Percentiles rank a stretch among this genome's conserved stretches.
Conservation (phyloP, 2,797 vertebrate genomes). For the Perodicticus potto region DNA sequence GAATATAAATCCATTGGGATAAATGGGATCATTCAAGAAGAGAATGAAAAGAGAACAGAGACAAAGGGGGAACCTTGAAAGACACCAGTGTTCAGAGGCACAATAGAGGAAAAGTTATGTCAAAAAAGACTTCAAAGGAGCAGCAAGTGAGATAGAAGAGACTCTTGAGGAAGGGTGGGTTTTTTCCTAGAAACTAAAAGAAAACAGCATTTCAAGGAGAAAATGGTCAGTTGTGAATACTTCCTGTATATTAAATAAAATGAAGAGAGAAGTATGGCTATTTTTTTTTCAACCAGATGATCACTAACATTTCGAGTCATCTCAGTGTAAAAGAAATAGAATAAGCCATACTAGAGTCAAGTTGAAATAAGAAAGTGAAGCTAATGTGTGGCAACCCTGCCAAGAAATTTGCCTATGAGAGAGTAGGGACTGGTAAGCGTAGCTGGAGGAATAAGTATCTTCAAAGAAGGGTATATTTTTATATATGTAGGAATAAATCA, state of each 20-base stretch:
- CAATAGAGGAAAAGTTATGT: background rate
- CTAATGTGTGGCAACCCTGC: background rate
- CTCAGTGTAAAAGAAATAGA: background rate
- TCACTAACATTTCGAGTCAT: background rate
- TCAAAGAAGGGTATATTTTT: background rate
- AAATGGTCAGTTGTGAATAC: background rate
- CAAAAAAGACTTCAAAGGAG: background rate
- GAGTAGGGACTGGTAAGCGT: background rate
- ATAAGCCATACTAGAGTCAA: background rate
- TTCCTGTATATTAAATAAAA: background rate
- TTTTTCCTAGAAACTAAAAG: background rate
- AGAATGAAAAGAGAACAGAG: background rate
- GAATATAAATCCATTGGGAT: background rate
- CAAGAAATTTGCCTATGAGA: background rate
- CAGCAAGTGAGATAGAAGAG: background rate
- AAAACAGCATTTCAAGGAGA: background rate
- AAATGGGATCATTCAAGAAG: background rate
- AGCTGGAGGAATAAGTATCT: background rate
- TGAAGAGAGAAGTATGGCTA: background rate
- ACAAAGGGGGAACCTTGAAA: background rate
- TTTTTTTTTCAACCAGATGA: background rate
- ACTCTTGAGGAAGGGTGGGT: accelerated
- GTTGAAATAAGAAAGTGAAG: background rate
- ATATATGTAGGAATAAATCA: background rate
- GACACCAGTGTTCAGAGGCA: background rate